These are phyloP conservation scores for Astur gentilis DNA, from an alignment of 2,113 vertebrate genomes.

Conservation along the genomic window DNA sequence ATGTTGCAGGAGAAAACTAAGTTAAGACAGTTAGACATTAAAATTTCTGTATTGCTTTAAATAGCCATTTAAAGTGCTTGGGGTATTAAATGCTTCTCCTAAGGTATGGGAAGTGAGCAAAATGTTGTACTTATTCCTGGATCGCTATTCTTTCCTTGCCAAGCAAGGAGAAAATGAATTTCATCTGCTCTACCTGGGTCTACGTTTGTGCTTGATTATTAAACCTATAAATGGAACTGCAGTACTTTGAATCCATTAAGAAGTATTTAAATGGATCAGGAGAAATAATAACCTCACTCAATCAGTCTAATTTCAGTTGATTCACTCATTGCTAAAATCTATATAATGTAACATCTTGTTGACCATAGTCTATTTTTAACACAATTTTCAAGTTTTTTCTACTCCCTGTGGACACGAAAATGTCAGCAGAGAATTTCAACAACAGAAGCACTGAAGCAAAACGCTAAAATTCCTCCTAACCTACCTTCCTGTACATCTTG, in stretches of 20 bases:
- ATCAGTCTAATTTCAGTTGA: neutral
- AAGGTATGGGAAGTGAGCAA: neutral
- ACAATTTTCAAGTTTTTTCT: neutral
- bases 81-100: neutral
- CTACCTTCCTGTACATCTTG: neutral
- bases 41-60: neutral
- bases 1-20: neutral
- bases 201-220: neutral
- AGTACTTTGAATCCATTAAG: neutral
- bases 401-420: neutral
- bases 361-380: conserved; percentile 2
- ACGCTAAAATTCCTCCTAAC: neutral
- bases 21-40: neutral
- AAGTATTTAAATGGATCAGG: neutral
- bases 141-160: neutral
- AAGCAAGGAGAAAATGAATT: neutral
- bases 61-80: neutral
- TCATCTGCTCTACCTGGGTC: neutral
- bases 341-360: neutral
- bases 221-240: conserved; percentile 15
- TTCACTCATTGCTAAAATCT: neutral
- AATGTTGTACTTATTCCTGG: neutral
- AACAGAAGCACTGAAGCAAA: neutral
- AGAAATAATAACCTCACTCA: conserved; percentile 9
- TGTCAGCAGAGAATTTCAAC: neutral